These are phyloP conservation scores for Caenorhabditis imperialis DNA, from an alignment of 2,888 invertebrate genomes.

Conservation along the genomic window DNA sequence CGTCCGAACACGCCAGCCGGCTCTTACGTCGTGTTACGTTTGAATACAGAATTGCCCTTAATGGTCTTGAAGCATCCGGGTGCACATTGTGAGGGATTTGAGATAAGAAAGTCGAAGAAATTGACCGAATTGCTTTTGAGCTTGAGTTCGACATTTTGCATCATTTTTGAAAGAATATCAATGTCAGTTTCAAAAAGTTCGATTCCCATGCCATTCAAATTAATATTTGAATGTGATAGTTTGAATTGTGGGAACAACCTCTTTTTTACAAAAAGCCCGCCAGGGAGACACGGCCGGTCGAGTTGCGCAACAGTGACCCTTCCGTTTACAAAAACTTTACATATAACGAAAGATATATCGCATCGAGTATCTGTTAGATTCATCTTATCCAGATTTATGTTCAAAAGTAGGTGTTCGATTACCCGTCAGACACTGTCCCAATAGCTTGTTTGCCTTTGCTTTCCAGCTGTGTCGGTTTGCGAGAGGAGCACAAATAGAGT, in stretches of 20 bases:
- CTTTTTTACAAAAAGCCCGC: slow-evolving; percentile 41
- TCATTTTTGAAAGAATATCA: too few species aligned
- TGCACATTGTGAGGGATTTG: background rate
- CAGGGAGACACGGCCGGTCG: slow-evolving; percentile 41
- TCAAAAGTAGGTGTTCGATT: background rate
- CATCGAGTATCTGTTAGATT: background rate
- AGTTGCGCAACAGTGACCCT: slow-evolving; percentile 39
- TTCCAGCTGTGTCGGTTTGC: slow-evolving; percentile 31
- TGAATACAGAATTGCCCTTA: too few species aligned
- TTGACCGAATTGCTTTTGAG: too few species aligned
- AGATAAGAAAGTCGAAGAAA: too few species aligned
- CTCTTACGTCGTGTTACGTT: slow-evolving; percentile 37
- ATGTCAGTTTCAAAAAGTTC: slow-evolving; percentile 2
- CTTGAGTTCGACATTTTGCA: too few species aligned
- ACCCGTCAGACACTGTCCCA: slow-evolving; percentile 5
- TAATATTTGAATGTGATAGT: background rate
- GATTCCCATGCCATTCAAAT: too few species aligned
- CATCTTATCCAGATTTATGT: too few species aligned
- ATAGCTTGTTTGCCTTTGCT: background rate
- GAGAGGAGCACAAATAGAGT: slow-evolving; percentile 6
- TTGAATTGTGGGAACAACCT: slow-evolving; percentile 15
- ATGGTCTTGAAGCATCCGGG: too few species aligned
- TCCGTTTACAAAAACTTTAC: slow-evolving; percentile 36
- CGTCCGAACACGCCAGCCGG: slow-evolving; percentile 38
- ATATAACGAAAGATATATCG: background rate